Conservation (phyloP, 2,797 vertebrate species). For the Vultur gryphus region DNA sequence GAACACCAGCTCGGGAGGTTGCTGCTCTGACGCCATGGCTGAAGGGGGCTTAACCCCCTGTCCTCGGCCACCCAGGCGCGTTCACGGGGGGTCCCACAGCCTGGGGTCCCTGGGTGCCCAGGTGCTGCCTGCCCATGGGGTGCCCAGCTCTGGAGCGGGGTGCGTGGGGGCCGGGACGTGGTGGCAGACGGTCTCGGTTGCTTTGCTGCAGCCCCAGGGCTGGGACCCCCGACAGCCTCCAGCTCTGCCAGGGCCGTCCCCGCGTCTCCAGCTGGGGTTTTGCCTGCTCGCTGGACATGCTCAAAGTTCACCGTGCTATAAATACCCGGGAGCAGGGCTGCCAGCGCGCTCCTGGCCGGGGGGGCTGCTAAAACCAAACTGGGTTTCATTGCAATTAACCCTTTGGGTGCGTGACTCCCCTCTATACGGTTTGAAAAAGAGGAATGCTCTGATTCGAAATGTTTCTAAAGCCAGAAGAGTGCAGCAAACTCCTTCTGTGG, state of each 20-base stretch:
- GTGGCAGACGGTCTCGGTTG: fast-evolving
- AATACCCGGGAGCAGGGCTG: slow-evolving; percentile 29
- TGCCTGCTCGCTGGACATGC: not conserved
- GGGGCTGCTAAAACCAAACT: not conserved
- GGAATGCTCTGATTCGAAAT: not conserved
- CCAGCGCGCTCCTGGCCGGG: not conserved
- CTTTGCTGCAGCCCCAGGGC: not conserved
- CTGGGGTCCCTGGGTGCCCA: fast-evolving
- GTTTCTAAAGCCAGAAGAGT: slow-evolving; percentile 16
- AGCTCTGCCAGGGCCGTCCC: not conserved
- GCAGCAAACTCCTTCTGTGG: slow-evolving; percentile 28
- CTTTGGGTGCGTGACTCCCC: not conserved
- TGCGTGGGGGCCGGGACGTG: fast-evolving
- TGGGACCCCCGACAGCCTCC: not conserved
- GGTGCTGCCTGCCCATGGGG: not conserved
- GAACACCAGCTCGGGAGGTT: fast-evolving
- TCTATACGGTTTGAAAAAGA: fast-evolving
- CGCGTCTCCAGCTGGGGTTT: not conserved
- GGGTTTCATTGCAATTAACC: slow-evolving; percentile 26
- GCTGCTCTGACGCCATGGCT: not conserved
- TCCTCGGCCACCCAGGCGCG: fast-evolving
- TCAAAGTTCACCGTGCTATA: slow-evolving; percentile 62
- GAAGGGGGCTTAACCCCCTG: not conserved
- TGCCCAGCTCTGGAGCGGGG: not conserved
- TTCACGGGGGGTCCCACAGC: not conserved